A percentile compares a stretch with the other conserved stretches of the same genome.
Conservation (phyloP, 1,140 invertebrate genomes). For the Wiebesia pumilae region DNA sequence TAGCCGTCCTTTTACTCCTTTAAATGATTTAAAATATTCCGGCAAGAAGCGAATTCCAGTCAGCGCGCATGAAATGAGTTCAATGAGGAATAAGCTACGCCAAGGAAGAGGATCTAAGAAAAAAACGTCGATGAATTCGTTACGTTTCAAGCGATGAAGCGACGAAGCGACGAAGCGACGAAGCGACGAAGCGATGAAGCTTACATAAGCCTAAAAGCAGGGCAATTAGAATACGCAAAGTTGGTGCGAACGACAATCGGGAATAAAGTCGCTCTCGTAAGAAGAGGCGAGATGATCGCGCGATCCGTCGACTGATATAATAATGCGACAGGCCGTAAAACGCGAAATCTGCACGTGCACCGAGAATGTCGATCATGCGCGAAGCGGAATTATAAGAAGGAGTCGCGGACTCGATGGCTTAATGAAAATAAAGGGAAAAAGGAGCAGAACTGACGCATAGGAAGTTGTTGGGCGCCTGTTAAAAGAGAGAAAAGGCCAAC, state of each 20-base stretch:
- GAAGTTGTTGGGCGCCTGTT: neutral
- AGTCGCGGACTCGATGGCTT: neutral
- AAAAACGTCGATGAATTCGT: neutral
- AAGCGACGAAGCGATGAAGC: neutral
- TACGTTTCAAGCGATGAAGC: neutral
- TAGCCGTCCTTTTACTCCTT: no score
- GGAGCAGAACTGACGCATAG: neutral
- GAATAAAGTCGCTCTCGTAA: neutral
- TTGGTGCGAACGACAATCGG: neutral
- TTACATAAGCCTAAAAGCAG: neutral
- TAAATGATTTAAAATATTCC: no score
- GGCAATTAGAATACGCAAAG: neutral
- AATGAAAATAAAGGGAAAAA: neutral
- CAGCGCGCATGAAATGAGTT: no score
- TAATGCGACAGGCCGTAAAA: slow-evolving; percentile 3
- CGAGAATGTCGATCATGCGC: slow-evolving; percentile 2
- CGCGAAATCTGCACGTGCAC: neutral
- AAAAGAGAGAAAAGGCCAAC: slow-evolving; percentile 1
- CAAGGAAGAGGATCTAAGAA: no score
- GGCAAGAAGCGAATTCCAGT: no score
- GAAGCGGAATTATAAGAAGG: slow-evolving; percentile 10
- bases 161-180: no score
- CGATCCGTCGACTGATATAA: neutral
- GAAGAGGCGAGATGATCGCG: neutral
- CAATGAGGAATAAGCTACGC: no score